Base-by-base conservation (phyloP, 2,888 invertebrate genomes). In the Coenonympha arcania region DNA sequence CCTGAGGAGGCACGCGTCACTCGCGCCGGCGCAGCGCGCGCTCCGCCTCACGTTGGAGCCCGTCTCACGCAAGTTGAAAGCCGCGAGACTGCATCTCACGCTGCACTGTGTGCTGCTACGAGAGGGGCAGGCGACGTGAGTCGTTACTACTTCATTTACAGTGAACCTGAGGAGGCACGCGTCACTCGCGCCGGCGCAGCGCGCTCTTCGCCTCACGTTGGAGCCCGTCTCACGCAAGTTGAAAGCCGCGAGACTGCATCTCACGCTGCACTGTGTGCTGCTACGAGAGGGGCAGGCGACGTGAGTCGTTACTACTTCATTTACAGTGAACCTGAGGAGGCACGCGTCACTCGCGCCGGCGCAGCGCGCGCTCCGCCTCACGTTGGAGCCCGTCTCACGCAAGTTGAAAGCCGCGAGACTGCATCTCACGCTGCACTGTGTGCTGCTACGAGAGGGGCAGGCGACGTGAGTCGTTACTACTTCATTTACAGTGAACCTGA, bases 51-150 rank as follows among this genome's bases (percentile, higher is more conserved):
- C 87, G 34, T 87, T 98, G 55, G 95, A 95, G 69, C 93, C 96
- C 0, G 89, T 91, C 46, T 94, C 95, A 1, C 93, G 69, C 34
- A 80, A 89, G 74, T 79, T 98, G 22, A 89, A 90, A 33, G 88
- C 91, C n/a, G 96, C 95, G 9, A 88, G 91, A 46, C 74, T 98
- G 46, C 93, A 94, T 66, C 90, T 97, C 65, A 98, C 97, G 6
- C 86, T 98, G 48, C 96, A 96, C 47, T 96, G 95, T 71, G 95
- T 96, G 20, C 92, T 98, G 71, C 84, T 98, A 20, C 87, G 96
- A 33, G 98, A 98, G 83, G 98, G 98, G 60, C 97, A 96, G 87
- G 98, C 98, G 45, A 97, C 97, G 97, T 98, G 86, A 92, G 95
- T 40, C 5, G 30, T 15, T 30, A 6, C 15, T 30, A 30, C 30